Base-by-base conservation (phyloP, 2,888 invertebrate genomes). In the Stenichneumon culpator region DNA sequence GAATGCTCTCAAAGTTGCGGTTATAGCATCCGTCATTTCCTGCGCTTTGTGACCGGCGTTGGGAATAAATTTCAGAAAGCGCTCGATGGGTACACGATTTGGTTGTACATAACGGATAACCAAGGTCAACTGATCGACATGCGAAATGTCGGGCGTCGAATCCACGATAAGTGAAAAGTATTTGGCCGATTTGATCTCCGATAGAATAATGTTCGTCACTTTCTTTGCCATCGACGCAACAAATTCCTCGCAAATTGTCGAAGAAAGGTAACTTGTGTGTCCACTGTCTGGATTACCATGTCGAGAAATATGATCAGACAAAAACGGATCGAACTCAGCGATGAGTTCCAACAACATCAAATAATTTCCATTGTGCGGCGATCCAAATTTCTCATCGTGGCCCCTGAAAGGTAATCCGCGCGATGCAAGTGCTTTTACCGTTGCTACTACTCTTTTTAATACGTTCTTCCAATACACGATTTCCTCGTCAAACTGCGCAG, bases 211-310 rank as follows among this genome's bases (percentile, higher is more conserved):
- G 5, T 47, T 25, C 9, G 72, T 28, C 86, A 89, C 80, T 87
- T 88, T 89, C 44, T 88, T 28, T 39, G 86, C 87, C 89, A 92
- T 89, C n/a, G 91, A 79, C 50, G 73, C 36, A 86, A 91, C 91
- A 73, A 92, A 87, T 82, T 92, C 90, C 79, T 92, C 90, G 72
- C 90, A 91, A 65, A 89, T 82, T 19, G 89, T 90, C 81, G 86
- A 87, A 19, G 89, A 90, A 14, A 91, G 75, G 81, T 92, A 92
- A 7, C 86, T 87, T 9, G 85, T 87, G 6, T 68, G 67, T 3
- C 89, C 91, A 69, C 68, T 88, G 6, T 90, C 91, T 57, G 75
- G 73, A 80, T 91, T 91, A 22, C 89, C 91, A 84, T 88, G 87
- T 47, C 79, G 82, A 54, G 79, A 74, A 19, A 92, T 88, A 79